phyloP scores from a whole-genome alignment of 1,140 invertebrate genomes.

The Oedothorax gibbosus region DNA sequence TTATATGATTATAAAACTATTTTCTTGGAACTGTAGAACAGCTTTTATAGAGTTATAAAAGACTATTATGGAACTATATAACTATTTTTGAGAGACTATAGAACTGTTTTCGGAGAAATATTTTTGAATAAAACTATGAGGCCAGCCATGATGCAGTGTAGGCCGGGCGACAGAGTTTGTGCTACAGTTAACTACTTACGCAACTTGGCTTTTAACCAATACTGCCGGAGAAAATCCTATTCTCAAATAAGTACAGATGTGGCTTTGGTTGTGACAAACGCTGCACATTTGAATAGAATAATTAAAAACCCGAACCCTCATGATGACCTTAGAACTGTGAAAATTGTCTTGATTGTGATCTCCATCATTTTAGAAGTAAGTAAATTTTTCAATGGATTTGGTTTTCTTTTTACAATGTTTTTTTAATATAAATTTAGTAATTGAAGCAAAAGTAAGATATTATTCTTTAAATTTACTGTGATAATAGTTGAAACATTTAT shows the following conservation, averaged over 20 bases:
- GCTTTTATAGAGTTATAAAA: no score
- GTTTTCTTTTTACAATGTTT: no score
- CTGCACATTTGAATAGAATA: constrained; percentile 14
- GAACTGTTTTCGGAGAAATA: no score
- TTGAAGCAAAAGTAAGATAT: no score
- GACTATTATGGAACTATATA: no score
- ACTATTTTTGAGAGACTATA: no score
- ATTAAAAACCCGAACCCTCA: background rate
- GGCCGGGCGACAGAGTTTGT: constrained; percentile 12
- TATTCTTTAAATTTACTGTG: no score
- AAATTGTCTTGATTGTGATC: constrained; percentile 2
- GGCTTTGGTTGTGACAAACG: constrained; percentile 32
- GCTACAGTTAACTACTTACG: constrained; percentile 11
- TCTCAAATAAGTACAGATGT: constrained; percentile 38
- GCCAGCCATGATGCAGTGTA: constrained; percentile 30
- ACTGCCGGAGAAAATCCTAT: constrained; percentile 35
- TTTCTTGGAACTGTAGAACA: no score
- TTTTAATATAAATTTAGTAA: no score
- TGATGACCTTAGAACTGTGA: constrained; percentile 17
- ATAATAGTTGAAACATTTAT: no score
- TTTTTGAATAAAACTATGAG: no score
- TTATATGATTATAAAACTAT: no score
- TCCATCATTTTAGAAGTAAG: constrained; percentile 53
- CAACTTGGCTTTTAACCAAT: constrained; percentile 41
- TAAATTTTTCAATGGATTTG: background rate